Percentiles rank a stretch among this genome's conserved stretches.
Conservation (phyloP, 2,113 vertebrate species). For the Pteropus alecto region DNA sequence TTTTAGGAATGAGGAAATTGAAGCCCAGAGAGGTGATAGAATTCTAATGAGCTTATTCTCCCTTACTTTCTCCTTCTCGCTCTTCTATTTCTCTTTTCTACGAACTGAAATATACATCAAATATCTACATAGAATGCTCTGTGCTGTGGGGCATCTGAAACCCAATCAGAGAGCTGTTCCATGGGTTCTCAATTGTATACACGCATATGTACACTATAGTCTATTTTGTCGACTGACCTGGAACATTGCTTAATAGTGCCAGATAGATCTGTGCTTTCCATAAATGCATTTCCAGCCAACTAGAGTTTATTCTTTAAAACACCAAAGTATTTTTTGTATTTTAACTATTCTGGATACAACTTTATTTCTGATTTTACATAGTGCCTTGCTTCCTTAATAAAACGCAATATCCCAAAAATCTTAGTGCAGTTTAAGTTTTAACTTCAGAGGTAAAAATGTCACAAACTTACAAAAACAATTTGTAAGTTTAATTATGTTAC, state of each 20-base stretch:
- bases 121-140: neutral
- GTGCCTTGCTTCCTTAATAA: neutral
- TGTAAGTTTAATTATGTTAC: neutral
- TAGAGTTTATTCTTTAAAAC: neutral
- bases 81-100: neutral
- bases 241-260: neutral
- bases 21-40: neutral
- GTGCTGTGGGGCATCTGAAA: neutral
- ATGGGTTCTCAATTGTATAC: neutral
- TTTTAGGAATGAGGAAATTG: neutral
- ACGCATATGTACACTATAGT: neutral
- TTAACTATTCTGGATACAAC: neutral
- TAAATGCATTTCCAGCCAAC: neutral
- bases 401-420: neutral
- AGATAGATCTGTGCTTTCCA: neutral
- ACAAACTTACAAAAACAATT: neutral
- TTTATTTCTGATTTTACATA: neutral
- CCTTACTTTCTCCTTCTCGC: neutral
- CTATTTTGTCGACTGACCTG: neutral
- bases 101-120: neutral
- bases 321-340: neutral
- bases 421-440: neutral
- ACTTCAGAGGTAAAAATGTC: neutral
- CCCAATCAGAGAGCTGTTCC: neutral
- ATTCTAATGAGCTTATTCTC: neutral